Evolutionary conservation across 1,140 invertebrate genomes (phyloP), one percentile per base, ranked within the genome.

Genomic region (Bombus ignitus): DNA sequence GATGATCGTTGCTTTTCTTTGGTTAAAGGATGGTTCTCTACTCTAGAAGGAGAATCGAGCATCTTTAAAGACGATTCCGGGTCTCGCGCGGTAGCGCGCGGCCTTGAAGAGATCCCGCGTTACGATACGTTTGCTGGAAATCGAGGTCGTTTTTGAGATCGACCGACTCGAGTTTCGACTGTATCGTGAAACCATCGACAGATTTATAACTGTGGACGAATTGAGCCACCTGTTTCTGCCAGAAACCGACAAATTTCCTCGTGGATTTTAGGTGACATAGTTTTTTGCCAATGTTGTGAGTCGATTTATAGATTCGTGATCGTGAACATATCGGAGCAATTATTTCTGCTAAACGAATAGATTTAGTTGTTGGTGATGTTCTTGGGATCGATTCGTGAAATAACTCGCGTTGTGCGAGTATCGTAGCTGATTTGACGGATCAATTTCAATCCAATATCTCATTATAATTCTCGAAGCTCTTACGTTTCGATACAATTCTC

Each of bases 61-160:
- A 39, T 59, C n/a, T 37, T 57, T 25, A 9, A 15, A 28, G 25
- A n/a, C 77, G 42, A 80, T 80, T 70, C 42, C 65, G 77, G 77
- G 75, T 77, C 57, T 62, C 15, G 28, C 37, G 35, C 77, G 65
- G 65, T 80, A 66, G 42, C 77, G 9, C 77, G 28, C 65, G 65
- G 77, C 77, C 77, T 80, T 80, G 37, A 39, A n/a, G 65, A 80
- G 77, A 80, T 80, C 32, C 42, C 42, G 25, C 8, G 65, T 80
- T 62, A 80, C 77, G 77, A 80, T 80, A 80, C 44, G 65, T 79
- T n/a, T 32, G 57, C 22, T 80, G 22, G 65, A 80, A 80, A 80
- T 70, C 77, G 65, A 80, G 77, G 77, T 80, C 65, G 65, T 80
- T 80, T 80, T 80, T 80, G 39, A 68, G 77, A 66, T 80, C 77